Percentiles rank a stretch among this genome's conserved stretches.
These are phyloP conservation scores for Saimiri boliviensis DNA, from an alignment of 2,113 vertebrate species.

Conservation along the genomic window DNA sequence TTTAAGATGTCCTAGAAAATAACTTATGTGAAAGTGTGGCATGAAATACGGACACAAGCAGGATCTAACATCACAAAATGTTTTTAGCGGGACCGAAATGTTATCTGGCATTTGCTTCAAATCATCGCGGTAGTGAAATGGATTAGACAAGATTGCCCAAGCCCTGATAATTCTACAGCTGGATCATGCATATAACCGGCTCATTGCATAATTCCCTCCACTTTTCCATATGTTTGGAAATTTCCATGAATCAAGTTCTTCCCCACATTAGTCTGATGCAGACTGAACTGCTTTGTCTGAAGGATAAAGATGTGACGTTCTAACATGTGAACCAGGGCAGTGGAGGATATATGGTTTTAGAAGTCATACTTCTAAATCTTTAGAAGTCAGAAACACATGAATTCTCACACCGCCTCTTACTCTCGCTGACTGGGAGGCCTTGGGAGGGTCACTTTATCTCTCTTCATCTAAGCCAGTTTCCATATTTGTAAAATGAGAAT, in stretches of 20 bases:
- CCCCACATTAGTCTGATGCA: background rate
- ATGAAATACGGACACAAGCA: rapidly evolving
- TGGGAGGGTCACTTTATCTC: background rate
- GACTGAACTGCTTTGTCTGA: background rate
- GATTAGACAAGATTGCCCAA: rapidly evolving
- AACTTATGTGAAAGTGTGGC: rapidly evolving
- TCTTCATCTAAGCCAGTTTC: background rate
- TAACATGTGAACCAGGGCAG: background rate
- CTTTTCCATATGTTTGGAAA: background rate
- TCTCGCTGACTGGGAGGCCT: rapidly evolving
- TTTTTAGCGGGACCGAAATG: rapidly evolving
- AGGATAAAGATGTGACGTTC: rapidly evolving
- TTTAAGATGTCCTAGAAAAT: background rate
- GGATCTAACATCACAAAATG: background rate
- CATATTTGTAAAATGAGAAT: background rate
- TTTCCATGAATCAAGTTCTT: background rate
- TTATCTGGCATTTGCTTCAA: background rate
- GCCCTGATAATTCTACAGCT: background rate
- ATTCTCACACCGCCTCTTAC: rapidly evolving
- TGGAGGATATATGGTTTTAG: rapidly evolving
- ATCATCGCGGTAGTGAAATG: no score
- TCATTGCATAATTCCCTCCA: background rate
- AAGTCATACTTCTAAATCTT: no score
- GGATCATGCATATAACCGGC: rapidly evolving
- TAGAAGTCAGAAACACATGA: background rate